Conservation (phyloP, 2,888 invertebrate species). For the Pristionchus maxplancki region DNA sequence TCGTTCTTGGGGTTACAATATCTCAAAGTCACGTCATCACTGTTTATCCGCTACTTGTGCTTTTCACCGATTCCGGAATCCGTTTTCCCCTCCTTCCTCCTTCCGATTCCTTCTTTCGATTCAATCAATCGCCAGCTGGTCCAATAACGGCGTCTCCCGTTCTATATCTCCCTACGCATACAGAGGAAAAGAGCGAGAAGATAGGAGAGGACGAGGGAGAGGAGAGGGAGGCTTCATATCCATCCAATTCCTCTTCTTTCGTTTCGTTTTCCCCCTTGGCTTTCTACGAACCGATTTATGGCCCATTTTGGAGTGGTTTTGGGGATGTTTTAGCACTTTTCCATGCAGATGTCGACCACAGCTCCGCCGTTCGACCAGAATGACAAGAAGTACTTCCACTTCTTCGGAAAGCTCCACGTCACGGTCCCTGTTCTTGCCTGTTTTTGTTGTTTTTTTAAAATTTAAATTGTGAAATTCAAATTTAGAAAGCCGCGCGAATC, state of each 20-base stretch:
- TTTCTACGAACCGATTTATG: conserved; percentile 14
- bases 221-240: conserved; percentile 13
- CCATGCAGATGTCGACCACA: conserved; percentile 54
- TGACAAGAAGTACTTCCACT: conserved; percentile 66
- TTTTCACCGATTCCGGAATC: background rate
- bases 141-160: conserved; percentile 31
- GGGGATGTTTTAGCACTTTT: background rate
- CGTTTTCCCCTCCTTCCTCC: background rate
- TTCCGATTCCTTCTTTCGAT: background rate
- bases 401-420: conserved; percentile 65
- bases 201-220: background rate
- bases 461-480: background rate
- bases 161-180: conserved; percentile 40
- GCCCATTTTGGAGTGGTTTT: background rate
- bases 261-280: background rate
- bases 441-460: background rate
- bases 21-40: background rate
- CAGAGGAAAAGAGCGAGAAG: background rate
- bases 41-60: background rate
- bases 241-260: conserved; percentile 28
- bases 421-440: conserved; percentile 53
- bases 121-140: conserved; percentile 20
- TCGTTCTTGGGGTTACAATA: no score
- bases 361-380: conserved; percentile 67
- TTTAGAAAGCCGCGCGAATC: conserved; percentile 66